These are phyloP conservation scores for Eulithis testata DNA, from an alignment of 2,888 invertebrate species.

Conservation along the genomic window DNA sequence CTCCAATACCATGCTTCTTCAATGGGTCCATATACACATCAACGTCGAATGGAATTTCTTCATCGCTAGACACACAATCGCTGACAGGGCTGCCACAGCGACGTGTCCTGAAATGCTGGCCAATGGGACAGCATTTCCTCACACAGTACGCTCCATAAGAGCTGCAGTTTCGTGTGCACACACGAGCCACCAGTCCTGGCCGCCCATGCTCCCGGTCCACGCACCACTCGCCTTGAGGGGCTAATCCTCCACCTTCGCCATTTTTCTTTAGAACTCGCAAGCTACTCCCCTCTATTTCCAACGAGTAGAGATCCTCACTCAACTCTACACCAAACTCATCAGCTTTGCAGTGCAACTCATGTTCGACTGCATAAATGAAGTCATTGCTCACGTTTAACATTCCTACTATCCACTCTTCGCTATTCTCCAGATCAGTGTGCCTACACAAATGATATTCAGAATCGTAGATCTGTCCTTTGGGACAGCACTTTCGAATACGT, in stretches of 20 bases:
- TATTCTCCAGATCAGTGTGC: conserved; percentile 43
- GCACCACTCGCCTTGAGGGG: conserved; percentile 72
- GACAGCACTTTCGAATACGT: conserved; percentile 74
- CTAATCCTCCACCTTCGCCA: conserved; percentile 43
- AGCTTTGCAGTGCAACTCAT: conserved; percentile 64
- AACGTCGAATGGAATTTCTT: conserved; percentile 61
- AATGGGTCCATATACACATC: conserved; percentile 64
- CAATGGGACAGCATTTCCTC: conserved; percentile 83
- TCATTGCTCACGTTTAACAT: conserved; percentile 49
- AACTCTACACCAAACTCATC: conserved; percentile 68
- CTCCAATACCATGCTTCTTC: conserved; percentile 44
- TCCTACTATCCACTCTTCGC: conserved; percentile 57
- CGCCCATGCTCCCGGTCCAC: conserved; percentile 61
- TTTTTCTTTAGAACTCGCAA: conserved; percentile 52
- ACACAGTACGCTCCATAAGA: conserved; percentile 70
- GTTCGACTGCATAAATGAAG: conserved; percentile 65
- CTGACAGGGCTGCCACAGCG: conserved; percentile 62
- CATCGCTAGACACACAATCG: conserved; percentile 60
- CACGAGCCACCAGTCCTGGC: conserved; percentile 60
- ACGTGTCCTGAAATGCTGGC: conserved; percentile 71
- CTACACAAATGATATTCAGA: conserved; percentile 63
- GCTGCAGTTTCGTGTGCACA: conserved; percentile 64
- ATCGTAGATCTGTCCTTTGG: conserved; percentile 67
- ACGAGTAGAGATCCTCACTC: conserved; percentile 55
- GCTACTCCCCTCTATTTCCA: conserved; percentile 59